Conservation (phyloP, 1,140 invertebrate genomes). For the Pseudomyrmex cubaensis region DNA sequence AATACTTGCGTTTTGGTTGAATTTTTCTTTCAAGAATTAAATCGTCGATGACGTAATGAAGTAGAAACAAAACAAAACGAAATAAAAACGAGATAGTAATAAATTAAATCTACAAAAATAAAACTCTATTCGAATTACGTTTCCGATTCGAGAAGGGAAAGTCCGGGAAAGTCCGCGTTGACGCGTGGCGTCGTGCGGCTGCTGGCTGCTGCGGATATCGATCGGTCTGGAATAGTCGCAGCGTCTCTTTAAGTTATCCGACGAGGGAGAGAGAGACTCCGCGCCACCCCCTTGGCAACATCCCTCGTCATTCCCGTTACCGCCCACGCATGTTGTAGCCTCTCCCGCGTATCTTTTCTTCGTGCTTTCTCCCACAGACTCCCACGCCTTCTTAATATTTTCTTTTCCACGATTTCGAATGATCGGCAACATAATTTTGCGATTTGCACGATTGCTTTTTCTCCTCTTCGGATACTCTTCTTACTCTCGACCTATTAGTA, state of each 20-base stretch:
- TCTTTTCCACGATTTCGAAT: conserved; percentile 20
- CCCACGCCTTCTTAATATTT: background rate
- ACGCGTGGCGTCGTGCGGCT: conserved; percentile 62
- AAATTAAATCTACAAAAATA: background rate
- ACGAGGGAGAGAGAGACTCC: conserved; percentile 57
- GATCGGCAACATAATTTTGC: conserved; percentile 11
- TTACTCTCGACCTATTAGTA: background rate
- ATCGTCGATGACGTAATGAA: background rate
- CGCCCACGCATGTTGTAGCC: conserved; percentile 49
- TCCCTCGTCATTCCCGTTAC: conserved; percentile 3
- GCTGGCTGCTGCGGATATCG: conserved; percentile 80
- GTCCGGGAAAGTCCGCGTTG: conserved; percentile 45
- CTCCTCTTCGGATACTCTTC: background rate
- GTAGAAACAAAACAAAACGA: background rate
- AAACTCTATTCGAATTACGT: conserved; percentile 5
- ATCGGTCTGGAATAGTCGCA: conserved; percentile 81
- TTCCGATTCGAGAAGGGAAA: background rate
- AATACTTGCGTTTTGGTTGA: background rate
- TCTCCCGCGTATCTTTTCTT: background rate
- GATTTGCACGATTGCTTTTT: background rate
- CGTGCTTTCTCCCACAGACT: conserved; percentile 17
- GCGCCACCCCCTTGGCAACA: conserved; percentile 56
- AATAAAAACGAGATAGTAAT: background rate
- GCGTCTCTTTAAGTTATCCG: conserved; percentile 84
- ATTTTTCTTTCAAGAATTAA: background rate